Evolutionary conservation across 2,888 invertebrate genomes (phyloP).

Genomic region (Hydriomena furcata): DNA sequence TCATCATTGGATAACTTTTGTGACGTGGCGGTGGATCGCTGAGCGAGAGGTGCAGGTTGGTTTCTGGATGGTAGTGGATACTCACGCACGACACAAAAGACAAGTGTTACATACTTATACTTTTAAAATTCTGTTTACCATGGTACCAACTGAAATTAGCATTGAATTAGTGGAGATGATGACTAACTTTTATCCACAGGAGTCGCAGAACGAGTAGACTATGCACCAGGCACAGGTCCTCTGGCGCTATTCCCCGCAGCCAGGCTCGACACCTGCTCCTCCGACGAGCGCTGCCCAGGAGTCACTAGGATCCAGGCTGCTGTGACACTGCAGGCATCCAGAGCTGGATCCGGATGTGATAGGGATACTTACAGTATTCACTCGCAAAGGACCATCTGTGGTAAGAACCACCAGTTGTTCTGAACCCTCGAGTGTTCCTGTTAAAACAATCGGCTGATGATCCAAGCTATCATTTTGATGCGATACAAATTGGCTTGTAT

Average conservation of each 20-base stretch:
- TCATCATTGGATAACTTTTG: no score
- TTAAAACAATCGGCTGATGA: no score
- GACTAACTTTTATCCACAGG: conserved; percentile 70
- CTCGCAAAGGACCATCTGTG: conserved; percentile 93
- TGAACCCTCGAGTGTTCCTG: not conserved
- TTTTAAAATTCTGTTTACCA: no score
- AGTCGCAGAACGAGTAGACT: conserved; percentile 92
- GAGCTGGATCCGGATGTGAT: conserved; percentile 97
- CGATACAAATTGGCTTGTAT: no score
- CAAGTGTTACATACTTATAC: no score
- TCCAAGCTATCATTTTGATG: no score
- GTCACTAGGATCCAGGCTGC: conserved; percentile 85
- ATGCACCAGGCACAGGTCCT: conserved; percentile 91
- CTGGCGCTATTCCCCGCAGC: conserved; percentile 92
- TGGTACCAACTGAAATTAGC: no score
- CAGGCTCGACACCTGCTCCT: conserved; percentile 96
- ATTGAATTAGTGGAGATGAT: no score
- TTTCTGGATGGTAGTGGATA: no score
- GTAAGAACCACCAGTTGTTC: conserved; percentile 68
- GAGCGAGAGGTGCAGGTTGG: no score
- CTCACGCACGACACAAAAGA: no score
- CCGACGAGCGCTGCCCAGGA: conserved; percentile 91
- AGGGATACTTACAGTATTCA: conserved; percentile 95
- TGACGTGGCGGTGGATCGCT: no score
- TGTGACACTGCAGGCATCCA: conserved; percentile 89